Base-by-base conservation (phyloP, 2,113 vertebrate species). In the Pollachius pollachius region DNA sequence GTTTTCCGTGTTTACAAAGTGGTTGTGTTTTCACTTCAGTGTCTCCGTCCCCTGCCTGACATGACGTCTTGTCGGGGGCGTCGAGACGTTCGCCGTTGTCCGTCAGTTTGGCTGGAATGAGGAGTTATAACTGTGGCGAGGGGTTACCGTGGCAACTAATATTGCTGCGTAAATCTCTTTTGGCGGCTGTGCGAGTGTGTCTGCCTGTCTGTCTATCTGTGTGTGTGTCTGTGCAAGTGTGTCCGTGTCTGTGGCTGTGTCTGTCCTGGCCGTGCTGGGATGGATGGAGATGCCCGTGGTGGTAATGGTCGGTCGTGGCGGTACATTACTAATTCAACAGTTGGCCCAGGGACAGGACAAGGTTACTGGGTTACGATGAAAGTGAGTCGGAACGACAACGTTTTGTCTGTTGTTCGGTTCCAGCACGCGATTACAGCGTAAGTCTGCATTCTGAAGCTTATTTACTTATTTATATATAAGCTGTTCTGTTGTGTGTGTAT, bases 141-240 rank as follows among this genome's bases (percentile, higher is more conserved):
- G 41, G 58, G 89, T 91, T 90, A 79, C 89, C 85, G 80, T 87
- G 87, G 89, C 76, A 88, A 89, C 87, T 63, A 69, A 84, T 62
- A 23, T 25, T 78, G 71, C 80, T 77, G 75, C 80, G 80, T 86
- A 34, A 7, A 34, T 87, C 81, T 85, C 84, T 82, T 71, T 81
- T 16, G 52, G 52, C 52, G 52, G 3, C 2, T 16, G 16, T 54
- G 34, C 25, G 19, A 5, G 58, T 25, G 48, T 52, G 15, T 34
- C 30, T 34, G 30, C 3, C 23, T 23, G 23, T 23, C 23, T 2
- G 23, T 23, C 23, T 23, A 23, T 41, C 37, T 11, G 37, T 41
- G 37, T 1, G 37, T 8, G 37, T 41, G 37, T 41, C 6, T 3
- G 37, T 41, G 3, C 4, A n/a, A n/a, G 1, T 41, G 37, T 73